These are phyloP conservation scores for Hormaphis cornu DNA, from an alignment of 1,140 invertebrate genomes.

Conservation along the genomic window DNA sequence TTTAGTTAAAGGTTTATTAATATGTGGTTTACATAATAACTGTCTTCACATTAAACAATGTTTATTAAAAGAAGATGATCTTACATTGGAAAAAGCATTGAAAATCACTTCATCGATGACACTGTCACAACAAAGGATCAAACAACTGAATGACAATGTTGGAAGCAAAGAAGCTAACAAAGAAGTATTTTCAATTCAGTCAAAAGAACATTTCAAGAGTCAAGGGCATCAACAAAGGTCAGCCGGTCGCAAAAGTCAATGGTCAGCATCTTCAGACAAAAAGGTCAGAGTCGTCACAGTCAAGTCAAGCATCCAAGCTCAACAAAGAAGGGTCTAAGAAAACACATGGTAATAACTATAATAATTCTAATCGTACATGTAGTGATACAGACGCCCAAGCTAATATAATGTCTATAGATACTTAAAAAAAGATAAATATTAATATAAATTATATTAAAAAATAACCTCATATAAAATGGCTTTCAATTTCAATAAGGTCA, in stretches of 20 bases:
- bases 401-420: too few relatives aligned
- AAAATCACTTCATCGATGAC: neutral
- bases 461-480: too few relatives aligned
- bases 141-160: neutral
- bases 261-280: neutral
- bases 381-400: too few relatives aligned
- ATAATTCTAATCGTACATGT: neutral
- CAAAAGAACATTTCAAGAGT: neutral
- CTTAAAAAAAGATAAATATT: too few relatives aligned
- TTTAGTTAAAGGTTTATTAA: slow-evolving; percentile 2
- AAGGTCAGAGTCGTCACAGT: neutral
- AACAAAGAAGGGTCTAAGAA: neutral
- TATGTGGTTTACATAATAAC: neutral
- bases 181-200: neutral
- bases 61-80: neutral
- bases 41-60: neutral
- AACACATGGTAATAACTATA: neutral
- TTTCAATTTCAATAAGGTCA: too few relatives aligned
- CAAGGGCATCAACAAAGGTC: neutral
- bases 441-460: too few relatives aligned
- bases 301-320: neutral
- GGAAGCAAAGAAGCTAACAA: neutral
- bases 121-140: neutral
- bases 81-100: neutral
- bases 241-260: neutral